Evolutionary conservation across 1,140 invertebrate genomes (phyloP).

Genomic region (Polypedilum pembai): DNA sequence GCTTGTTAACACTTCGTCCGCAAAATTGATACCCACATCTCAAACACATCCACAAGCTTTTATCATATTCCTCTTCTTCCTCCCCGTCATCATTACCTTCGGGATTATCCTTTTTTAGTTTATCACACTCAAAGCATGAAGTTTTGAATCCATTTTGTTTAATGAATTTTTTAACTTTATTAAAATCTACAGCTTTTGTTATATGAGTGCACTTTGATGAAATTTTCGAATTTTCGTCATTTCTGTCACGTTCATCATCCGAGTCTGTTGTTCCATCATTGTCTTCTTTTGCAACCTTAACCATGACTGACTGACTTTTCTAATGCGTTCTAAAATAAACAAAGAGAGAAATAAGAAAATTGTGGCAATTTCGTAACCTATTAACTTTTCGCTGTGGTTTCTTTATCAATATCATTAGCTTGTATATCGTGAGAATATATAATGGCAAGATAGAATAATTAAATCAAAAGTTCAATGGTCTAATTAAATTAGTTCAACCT

Average conservation of each 20-base stretch:
- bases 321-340: neutral
- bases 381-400: neutral
- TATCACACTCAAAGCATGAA: conserved; percentile 53
- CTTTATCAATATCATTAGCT: neutral
- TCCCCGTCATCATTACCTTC: conserved; percentile 38
- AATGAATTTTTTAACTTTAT: conserved; percentile 54
- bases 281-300: conserved; percentile 42
- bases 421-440: neutral
- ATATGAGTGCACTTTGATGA: conserved; percentile 58
- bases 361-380: neutral
- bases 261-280: conserved; percentile 56
- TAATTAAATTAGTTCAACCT: conserved; percentile 7
- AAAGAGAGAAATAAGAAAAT: neutral
- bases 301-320: neutral
- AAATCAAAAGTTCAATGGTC: neutral
- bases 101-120: conserved; percentile 36
- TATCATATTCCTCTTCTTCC: conserved; percentile 49
- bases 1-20: conserved; percentile 58
- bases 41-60: conserved; percentile 59
- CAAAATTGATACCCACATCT: conserved; percentile 69
- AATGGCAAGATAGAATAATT: neutral
- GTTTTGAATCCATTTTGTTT: conserved; percentile 51
- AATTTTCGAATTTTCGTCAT: conserved; percentile 35
- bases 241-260: conserved; percentile 48
- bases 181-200: conserved; percentile 57